Conservation (phyloP, 2,888 invertebrate species). For the Agrotis puta region DNA sequence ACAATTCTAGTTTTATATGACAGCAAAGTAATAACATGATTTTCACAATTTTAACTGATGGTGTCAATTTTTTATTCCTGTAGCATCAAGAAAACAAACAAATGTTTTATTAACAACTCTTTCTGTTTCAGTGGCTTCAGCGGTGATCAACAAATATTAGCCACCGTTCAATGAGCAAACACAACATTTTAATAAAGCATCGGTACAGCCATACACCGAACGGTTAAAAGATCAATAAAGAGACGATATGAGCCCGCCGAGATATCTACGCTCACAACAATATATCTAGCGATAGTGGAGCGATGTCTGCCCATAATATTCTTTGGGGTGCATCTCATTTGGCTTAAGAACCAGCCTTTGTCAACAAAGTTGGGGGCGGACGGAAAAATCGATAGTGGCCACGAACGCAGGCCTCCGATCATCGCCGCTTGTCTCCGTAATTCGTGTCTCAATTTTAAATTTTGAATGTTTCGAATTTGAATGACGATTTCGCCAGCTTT, state of each 20-base stretch:
- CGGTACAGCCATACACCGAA: slow-evolving; percentile 69
- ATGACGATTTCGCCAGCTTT: neutral
- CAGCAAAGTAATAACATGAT: neutral
- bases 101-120: slow-evolving; percentile 12
- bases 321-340: slow-evolving; percentile 91
- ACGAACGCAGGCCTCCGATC: slow-evolving; percentile 83
- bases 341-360: slow-evolving; percentile 91
- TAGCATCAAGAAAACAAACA: slow-evolving; percentile 2
- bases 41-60: neutral
- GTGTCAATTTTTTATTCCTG: neutral
- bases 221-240: slow-evolving; percentile 86
- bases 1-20: neutral
- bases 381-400: slow-evolving; percentile 89
- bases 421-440: slow-evolving; percentile 82
- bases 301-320: slow-evolving; percentile 91
- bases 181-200: slow-evolving; percentile 75
- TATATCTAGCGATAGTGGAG: slow-evolving; percentile 86
- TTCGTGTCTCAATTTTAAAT: slow-evolving; percentile 81
- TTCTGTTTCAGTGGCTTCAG: slow-evolving; percentile 14
- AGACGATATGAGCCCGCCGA: slow-evolving; percentile 81
- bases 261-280: slow-evolving; percentile 80
- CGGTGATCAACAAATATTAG: slow-evolving; percentile 59
- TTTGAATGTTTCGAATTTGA: slow-evolving; percentile 64
- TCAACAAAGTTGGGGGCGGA: slow-evolving; percentile 89
- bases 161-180: slow-evolving; percentile 60